Evolutionary conservation across 2,113 vertebrate genomes (phyloP).

Genomic region (Myrmecophaga tridactyla): DNA sequence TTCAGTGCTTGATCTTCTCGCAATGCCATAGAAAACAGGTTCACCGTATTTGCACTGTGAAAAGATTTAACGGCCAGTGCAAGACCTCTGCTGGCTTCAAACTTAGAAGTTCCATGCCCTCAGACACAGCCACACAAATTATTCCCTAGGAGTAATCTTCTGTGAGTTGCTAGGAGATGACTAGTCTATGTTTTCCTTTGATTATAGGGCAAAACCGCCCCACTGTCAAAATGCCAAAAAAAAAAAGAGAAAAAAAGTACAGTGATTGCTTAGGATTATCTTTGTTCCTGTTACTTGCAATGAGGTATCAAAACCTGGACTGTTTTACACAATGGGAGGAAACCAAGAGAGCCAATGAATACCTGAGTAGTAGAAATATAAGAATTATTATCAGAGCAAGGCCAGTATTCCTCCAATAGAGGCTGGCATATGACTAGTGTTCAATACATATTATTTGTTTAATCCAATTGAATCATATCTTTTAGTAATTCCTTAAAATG

Average conservation of each 20-base stretch:
- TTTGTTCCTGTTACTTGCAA: neutral
- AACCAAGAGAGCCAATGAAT: neutral
- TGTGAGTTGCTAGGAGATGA: conserved; percentile 60
- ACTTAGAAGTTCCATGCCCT: neutral
- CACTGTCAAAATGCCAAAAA: conserved; percentile 53
- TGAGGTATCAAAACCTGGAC: conserved; percentile 20
- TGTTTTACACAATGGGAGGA: neutral
- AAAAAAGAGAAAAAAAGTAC: neutral
- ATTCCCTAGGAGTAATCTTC: conserved; percentile 46
- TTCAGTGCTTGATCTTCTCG: neutral
- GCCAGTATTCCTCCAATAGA: neutral
- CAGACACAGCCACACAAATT: conserved; percentile 45
- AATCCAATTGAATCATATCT: neutral
- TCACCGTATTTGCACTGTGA: neutral
- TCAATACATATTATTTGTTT: neutral
- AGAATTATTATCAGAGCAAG: neutral
- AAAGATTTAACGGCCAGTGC: neutral
- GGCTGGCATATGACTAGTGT: neutral
- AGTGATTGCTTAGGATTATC: conserved; percentile 16
- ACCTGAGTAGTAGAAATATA: neutral
- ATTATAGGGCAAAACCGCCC: conserved; percentile 58
- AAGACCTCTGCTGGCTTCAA: neutral
- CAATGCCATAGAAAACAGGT: neutral
- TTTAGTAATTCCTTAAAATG: neutral
- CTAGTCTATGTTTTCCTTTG: conserved; percentile 67